A percentile compares a stretch with the other conserved stretches of the same genome.
These are phyloP conservation scores for Scophthalmus maximus DNA, from an alignment of 2,113 vertebrate species.

Conservation along the genomic window DNA sequence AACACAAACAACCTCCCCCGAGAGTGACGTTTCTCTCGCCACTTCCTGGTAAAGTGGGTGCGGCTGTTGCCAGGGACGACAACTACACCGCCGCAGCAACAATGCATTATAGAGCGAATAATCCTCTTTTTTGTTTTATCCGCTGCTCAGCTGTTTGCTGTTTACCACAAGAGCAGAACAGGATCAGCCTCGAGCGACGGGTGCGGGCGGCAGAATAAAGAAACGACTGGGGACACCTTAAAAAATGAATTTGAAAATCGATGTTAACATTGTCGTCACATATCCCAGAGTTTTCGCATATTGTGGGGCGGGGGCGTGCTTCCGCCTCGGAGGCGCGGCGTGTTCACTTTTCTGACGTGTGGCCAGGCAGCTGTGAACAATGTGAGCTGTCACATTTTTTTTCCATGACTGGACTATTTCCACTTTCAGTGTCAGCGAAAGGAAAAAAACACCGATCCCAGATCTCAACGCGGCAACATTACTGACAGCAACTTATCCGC, in stretches of 20 bases:
- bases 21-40: conserved; percentile 14
- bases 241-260: not conserved
- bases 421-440: conserved; percentile 40
- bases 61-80: conserved; percentile 30
- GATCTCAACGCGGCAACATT: not conserved
- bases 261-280: not conserved
- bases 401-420: conserved; percentile 4
- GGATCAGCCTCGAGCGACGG: conserved; percentile 28
- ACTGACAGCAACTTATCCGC: no score
- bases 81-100: conserved; percentile 19
- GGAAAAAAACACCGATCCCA: not conserved
- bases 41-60: conserved; percentile 29
- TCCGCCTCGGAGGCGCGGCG: not conserved
- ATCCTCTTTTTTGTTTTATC: conserved; percentile 61
- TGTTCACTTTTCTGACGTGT: not conserved
- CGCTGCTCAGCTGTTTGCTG: conserved; percentile 58
- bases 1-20: conserved; percentile 69
- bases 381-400: not conserved
- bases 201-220: not conserved
- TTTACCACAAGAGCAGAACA: conserved; percentile 18
- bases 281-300: not conserved
- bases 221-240: not conserved
- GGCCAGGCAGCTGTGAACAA: not conserved
- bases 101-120: conserved; percentile 57
- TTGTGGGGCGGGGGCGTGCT: not conserved